phyloP scores from a whole-genome alignment of 2,113 vertebrate species.

The Porphyrio hochstetteri region DNA sequence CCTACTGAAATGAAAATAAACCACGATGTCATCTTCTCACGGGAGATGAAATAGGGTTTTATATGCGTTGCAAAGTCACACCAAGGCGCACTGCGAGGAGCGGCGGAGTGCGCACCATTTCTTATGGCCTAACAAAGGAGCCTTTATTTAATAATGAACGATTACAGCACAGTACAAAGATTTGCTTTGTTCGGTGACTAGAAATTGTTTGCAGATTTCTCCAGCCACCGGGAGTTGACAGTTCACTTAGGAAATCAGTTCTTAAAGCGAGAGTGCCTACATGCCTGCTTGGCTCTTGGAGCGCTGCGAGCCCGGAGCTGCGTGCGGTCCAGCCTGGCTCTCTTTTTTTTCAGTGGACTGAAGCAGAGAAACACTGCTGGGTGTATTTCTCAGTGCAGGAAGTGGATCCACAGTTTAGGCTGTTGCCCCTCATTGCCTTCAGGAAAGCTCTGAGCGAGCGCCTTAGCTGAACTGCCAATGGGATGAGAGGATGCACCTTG shows the following conservation, averaged over 20 bases:
- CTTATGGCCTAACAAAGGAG: slow-evolving; percentile 37
- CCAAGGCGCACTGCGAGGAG: background rate
- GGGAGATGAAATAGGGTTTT: background rate
- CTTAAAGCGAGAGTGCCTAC: slow-evolving; percentile 23
- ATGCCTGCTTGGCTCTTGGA: background rate
- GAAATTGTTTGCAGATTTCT: slow-evolving; percentile 70
- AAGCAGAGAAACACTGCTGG: background rate
- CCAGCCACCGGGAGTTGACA: slow-evolving; percentile 43
- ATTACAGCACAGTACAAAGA: slow-evolving; percentile 53
- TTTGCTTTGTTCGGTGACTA: slow-evolving; percentile 55
- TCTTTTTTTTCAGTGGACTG: background rate
- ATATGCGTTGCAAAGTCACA: slow-evolving; percentile 9
- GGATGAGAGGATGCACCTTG: background rate
- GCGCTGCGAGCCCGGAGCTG: background rate
- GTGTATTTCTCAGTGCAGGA: background rate
- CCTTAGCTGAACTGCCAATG: background rate
- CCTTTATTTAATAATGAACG: slow-evolving; percentile 46
- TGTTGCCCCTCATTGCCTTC: background rate
- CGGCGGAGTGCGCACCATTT: background rate
- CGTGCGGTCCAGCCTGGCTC: background rate
- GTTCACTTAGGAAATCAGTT: slow-evolving; percentile 46
- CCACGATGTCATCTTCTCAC: background rate
- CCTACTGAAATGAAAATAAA: background rate
- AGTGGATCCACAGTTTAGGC: background rate
- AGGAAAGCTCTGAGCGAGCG: background rate